A percentile compares a stretch with the other conserved stretches of the same genome.
Evolutionary conservation across 2,888 invertebrate genomes (phyloP).

Genomic region (Dolomedes plantarius): DNA sequence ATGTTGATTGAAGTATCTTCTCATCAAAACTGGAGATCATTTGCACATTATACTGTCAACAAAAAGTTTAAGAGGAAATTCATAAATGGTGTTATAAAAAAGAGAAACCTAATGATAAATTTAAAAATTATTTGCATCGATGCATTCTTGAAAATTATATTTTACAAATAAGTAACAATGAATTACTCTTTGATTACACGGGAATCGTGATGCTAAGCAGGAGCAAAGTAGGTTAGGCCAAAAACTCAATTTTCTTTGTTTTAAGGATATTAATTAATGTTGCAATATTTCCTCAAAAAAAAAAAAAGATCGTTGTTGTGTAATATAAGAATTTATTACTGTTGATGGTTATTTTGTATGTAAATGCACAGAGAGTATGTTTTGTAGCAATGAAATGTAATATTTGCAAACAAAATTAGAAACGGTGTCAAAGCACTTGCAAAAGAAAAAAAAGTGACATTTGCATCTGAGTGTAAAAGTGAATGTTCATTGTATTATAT

Average conservation of each 20-base stretch:
- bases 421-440: background rate
- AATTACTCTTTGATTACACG: too few species aligned
- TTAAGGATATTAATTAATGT: conserved; percentile 11
- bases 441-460: background rate
- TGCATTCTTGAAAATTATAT: too few species aligned
- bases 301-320: conserved; percentile 57
- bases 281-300: background rate
- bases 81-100: too few species aligned
- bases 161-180: too few species aligned
- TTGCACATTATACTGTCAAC: too few species aligned
- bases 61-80: too few species aligned
- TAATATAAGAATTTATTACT: conserved; percentile 71
- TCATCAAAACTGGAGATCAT: too few species aligned
- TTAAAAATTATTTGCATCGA: too few species aligned
- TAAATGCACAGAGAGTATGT: conserved; percentile 56
- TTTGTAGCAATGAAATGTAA: conserved; percentile 55
- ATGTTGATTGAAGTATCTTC: too few species aligned
- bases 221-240: background rate
- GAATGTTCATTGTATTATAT: background rate
- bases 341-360: conserved; percentile 48
- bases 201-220: too few species aligned
- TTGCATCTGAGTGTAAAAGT: background rate
- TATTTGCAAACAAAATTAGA: conserved; percentile 23
- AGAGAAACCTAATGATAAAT: too few species aligned
- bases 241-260: conserved; percentile 7